These are phyloP conservation scores for Phenacoccus solenopsis DNA, from an alignment of 1,140 invertebrate species.

Conservation along the genomic window DNA sequence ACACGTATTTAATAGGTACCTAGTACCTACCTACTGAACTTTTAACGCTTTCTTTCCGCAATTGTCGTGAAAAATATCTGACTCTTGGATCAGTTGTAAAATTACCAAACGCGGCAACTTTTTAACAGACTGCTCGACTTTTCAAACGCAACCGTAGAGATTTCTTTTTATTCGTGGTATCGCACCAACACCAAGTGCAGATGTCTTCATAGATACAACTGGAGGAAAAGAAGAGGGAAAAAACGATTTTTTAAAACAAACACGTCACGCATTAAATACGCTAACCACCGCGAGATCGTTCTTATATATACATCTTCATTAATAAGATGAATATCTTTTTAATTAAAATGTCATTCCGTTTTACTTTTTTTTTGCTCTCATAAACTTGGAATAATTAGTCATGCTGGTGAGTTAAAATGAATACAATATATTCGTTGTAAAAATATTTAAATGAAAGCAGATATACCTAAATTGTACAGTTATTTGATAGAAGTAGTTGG, in stretches of 20 bases:
- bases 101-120: neutral
- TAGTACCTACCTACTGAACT: too few species aligned
- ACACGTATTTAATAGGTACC: too few species aligned
- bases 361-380: neutral
- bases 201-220: neutral
- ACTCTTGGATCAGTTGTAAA: neutral
- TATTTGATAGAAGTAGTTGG: neutral
- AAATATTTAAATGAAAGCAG: neutral
- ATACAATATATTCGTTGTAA: neutral
- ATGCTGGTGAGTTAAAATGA: neutral
- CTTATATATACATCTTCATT: neutral
- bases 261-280: constrained; percentile 1
- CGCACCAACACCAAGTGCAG: neutral
- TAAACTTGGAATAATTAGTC: neutral
- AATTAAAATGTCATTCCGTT: neutral
- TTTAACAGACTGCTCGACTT: too few species aligned
- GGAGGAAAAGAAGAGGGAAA: neutral
- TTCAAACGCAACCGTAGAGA: too few species aligned
- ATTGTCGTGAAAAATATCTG: neutral
- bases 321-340: neutral
- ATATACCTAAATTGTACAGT: neutral
- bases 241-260: neutral
- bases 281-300: neutral
- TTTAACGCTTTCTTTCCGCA: neutral
- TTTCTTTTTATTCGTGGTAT: too few species aligned